Conservation (phyloP, 2,113 vertebrate species). For the Oenanthe oenanthe region DNA sequence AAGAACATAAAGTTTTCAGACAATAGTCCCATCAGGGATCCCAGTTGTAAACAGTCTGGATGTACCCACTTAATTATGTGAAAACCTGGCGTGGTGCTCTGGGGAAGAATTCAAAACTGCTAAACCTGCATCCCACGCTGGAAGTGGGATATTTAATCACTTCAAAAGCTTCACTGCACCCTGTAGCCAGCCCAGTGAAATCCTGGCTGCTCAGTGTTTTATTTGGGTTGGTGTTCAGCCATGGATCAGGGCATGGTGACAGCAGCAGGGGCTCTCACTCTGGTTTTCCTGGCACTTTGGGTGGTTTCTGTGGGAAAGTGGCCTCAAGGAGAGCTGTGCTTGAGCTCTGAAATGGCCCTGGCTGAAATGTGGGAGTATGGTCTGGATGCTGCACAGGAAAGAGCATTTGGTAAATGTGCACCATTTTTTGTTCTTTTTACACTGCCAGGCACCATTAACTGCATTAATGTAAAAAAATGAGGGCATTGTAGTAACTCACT, state of each 20-base stretch:
- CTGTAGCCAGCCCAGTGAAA: background rate
- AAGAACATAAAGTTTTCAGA: conserved; percentile 38
- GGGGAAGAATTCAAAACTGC: conserved; percentile 37
- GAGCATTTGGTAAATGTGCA: background rate
- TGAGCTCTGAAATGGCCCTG: background rate
- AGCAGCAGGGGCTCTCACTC: background rate
- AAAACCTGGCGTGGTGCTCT: conserved; percentile 40
- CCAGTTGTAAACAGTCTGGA: conserved; percentile 23
- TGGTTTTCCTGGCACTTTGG: background rate
- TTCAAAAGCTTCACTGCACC: conserved; percentile 28
- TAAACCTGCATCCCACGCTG: conserved; percentile 9
- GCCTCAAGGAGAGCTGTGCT: background rate
- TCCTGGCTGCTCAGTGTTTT: conserved; percentile 41
- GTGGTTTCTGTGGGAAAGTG: background rate
- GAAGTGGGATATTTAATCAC: conserved; percentile 55
- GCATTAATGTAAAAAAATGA: background rate
- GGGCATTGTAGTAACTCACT: background rate
- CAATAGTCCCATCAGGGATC: conserved; percentile 21
- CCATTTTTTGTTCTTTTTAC: background rate
- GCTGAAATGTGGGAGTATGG: background rate
- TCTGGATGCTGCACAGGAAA: background rate
- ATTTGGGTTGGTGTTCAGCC: conserved; percentile 18
- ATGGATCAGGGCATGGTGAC: background rate
- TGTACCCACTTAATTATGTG: conserved; percentile 48
- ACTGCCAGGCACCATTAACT: background rate